Evolutionary conservation across 2,797 vertebrate species (phyloP), one percentile per base, ranked within the genome.

Genomic region (Coracias cyanogaster): DNA sequence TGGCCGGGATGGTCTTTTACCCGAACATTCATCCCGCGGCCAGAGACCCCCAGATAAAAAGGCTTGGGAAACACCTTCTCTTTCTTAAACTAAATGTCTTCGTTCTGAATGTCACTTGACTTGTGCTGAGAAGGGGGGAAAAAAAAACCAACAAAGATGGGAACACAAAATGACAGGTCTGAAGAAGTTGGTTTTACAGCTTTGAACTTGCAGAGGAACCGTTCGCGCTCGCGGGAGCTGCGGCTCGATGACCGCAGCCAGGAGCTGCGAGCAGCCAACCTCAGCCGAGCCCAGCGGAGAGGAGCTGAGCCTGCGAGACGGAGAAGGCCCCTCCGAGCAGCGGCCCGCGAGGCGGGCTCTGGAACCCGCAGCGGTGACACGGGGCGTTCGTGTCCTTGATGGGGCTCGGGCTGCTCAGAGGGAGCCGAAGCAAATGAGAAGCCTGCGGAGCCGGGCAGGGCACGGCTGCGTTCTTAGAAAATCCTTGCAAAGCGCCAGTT

Each of bases 1-100:
- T 29, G 52, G 37, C 37, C 37, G 37, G 37, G 37, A 4, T 18
- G 24, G 4, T 6, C 18, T 52, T 35, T 7, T 14, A 1, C 9
- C 9, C 2, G 3, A 0, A 5, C 29, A 1, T 6, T 2, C 20
- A 4, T n/a, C 25, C 25, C 4, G 2, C 3, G 1, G 3, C 39
- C 61, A 9, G 12, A 24, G 48, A 5, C 12, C 4, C 17, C 16
- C 7, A 7, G 61, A 51, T 49, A 18, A 65, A 67, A n/a, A 18
- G 3, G 4, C 28, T 21, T 9, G 25, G 52, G 46, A 24, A 48
- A 3, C 26, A 0, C 14, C 9, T 16, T 28, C 4, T 20, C 1
- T 26, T 60, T 17, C 9, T n/a, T 7, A 28, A 58, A 16, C 1
- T 10, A 14, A 8, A n/a, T 22, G 5, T 6, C 7, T 15, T 14